phyloP scores from a whole-genome alignment of 2,113 vertebrate genomes.

The Tragelaphus scriptus region DNA sequence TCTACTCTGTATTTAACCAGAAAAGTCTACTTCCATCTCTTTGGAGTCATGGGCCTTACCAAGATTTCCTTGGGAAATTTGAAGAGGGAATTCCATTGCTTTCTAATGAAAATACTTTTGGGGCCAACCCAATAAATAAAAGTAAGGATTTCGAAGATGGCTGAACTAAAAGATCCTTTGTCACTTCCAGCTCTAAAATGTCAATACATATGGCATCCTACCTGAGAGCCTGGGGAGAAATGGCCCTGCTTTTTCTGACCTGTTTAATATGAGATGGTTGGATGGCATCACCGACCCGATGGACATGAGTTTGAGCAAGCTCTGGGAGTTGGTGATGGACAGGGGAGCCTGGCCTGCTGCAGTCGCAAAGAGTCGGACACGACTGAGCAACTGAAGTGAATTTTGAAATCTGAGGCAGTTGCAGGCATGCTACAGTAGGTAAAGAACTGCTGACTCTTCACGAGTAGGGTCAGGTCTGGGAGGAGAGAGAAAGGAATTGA shows the following conservation, averaged over 20 bases:
- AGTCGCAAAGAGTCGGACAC: neutral
- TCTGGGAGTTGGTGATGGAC: neutral
- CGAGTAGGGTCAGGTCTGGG: neutral
- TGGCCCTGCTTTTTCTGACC: neutral
- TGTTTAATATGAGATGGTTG: neutral
- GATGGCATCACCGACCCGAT: neutral
- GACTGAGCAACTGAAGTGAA: neutral
- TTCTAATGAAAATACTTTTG: neutral
- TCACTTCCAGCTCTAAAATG: neutral
- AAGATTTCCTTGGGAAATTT: neutral
- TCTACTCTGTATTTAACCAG: neutral
- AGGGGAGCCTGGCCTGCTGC: neutral
- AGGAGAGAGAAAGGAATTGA: conserved; percentile 7
- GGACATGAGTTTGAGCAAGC: neutral
- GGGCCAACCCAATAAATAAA: neutral
- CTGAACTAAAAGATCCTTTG: neutral
- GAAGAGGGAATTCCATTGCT: neutral
- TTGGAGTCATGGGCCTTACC: neutral
- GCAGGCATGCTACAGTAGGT: neutral
- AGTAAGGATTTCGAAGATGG: neutral
- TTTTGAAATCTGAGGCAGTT: neutral
- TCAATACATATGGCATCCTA: neutral
- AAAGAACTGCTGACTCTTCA: neutral
- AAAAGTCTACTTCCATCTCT: neutral
- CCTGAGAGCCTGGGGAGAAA: neutral